A percentile compares a stretch with the other conserved stretches of the same genome.
Evolutionary conservation across 92 coral and sea anemone genomes (phyloP).

Genomic region (Chrysogorgia sp.): DNA sequence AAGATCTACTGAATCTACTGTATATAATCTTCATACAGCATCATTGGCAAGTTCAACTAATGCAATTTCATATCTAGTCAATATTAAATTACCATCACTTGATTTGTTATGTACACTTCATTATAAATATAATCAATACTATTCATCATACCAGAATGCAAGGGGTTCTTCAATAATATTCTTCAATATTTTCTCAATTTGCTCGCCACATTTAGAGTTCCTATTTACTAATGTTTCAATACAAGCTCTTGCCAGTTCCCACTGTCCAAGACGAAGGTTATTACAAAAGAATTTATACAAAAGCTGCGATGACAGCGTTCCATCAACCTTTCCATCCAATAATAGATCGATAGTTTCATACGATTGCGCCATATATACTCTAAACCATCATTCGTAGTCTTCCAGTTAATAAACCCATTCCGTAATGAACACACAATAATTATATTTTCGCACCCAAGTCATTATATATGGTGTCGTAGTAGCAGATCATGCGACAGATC

Average conservation of each 20-base stretch:
- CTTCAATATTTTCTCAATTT: conserved; percentile 73
- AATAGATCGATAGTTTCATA: conserved; percentile 30
- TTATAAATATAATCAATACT: neutral
- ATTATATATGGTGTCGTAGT: no score
- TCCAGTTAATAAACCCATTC: neutral
- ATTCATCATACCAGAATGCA: conserved; percentile 63
- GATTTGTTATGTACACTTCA: no score
- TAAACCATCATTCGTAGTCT: neutral
- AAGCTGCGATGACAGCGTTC: conserved; percentile 53
- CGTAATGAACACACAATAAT: neutral
- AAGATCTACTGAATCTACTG: no score
- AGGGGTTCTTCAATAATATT: conserved; percentile 88
- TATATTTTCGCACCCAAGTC: no score
- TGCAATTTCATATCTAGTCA: no score
- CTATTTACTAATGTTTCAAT: conserved; percentile 63
- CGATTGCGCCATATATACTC: conserved; percentile 7
- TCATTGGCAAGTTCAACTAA: no score
- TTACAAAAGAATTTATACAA: conserved; percentile 80
- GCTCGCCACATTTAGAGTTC: conserved; percentile 61
- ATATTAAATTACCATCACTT: no score
- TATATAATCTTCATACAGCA: no score
- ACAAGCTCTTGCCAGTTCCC: conserved; percentile 94
- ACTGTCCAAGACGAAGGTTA: conserved; percentile 87
- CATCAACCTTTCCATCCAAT: conserved; percentile 70
- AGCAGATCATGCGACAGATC: neutral